Conservation (phyloP, 2,797 vertebrate species). For the Enteromius paludinosus region DNA sequence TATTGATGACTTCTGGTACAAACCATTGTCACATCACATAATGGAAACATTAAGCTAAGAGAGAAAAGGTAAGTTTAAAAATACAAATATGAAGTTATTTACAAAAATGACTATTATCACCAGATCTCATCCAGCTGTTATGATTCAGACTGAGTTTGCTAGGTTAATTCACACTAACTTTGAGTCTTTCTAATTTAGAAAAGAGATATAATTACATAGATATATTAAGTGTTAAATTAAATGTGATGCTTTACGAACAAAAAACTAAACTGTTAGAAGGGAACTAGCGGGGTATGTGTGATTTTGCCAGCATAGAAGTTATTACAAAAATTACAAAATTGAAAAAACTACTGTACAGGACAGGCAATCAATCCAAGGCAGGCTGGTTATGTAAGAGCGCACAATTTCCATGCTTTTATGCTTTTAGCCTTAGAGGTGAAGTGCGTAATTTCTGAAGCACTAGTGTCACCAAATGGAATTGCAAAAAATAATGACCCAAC, state of each 20-base stretch:
- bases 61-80: neutral
- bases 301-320: conserved; percentile 12
- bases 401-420: conserved; percentile 2
- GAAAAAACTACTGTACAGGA: neutral
- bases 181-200: neutral
- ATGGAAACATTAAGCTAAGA: conserved; percentile 3
- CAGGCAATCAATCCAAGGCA: neutral
- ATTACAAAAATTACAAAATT: neutral
- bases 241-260: neutral
- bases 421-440: conserved; percentile 21
- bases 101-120: neutral
- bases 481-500: conserved; percentile 1
- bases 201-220: neutral
- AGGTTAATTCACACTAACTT: neutral
- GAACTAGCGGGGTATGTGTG: neutral
- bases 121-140: neutral
- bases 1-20: conserved; percentile 20
- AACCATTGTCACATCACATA: neutral
- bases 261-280: neutral
- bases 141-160: neutral
- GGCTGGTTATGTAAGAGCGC: neutral
- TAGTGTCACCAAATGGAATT: conserved; percentile 5
- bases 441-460: conserved; percentile 15
- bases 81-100: neutral
- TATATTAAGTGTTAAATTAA: neutral